Evolutionary conservation across 2,797 vertebrate species (phyloP).

Genomic region (Neosalanx taihuensis): DNA sequence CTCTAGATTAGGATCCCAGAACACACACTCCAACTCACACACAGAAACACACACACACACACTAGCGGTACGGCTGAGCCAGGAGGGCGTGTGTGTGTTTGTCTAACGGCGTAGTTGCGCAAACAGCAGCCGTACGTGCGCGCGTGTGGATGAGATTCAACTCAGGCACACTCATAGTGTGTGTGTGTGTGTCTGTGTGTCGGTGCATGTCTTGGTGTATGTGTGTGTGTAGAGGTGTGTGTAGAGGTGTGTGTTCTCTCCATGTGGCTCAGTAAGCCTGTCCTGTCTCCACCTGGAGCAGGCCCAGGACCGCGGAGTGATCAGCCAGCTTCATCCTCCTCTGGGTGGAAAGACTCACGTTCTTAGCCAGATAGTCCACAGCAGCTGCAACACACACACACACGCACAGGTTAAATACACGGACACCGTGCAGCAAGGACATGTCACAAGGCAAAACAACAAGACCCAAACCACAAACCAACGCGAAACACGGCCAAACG

Average conservation of each 20-base stretch:
- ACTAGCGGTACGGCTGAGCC: slow-evolving; percentile 13
- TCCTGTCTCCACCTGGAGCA: slow-evolving; percentile 88
- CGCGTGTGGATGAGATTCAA: slow-evolving; percentile 41
- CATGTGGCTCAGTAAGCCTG: slow-evolving; percentile 84
- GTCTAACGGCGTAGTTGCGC: slow-evolving; percentile 43
- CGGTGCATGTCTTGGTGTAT: slow-evolving; percentile 15
- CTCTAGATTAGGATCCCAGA: slow-evolving; percentile 18
- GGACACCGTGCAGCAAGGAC: no score
- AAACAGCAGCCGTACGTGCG: slow-evolving; percentile 29
- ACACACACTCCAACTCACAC: slow-evolving; percentile 23
- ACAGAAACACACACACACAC: slow-evolving; percentile 30
- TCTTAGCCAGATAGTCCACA: slow-evolving; percentile 96
- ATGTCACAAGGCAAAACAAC: no score
- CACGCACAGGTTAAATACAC: background rate
- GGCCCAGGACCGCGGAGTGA: slow-evolving; percentile 86
- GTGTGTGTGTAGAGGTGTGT: slow-evolving; percentile 44
- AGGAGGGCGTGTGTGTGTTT: slow-evolving; percentile 17
- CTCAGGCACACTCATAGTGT: slow-evolving; percentile 43
- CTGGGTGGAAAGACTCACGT: slow-evolving; percentile 94
- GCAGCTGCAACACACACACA: slow-evolving; percentile 72
- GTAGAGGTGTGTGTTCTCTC: background rate
- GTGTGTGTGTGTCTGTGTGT: background rate
- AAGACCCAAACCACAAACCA: no score
- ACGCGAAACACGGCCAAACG: background rate
- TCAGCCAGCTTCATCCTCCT: slow-evolving; percentile 94